Conservation (phyloP, 1,140 invertebrate genomes). For the Drosophila athabasca region DNA sequence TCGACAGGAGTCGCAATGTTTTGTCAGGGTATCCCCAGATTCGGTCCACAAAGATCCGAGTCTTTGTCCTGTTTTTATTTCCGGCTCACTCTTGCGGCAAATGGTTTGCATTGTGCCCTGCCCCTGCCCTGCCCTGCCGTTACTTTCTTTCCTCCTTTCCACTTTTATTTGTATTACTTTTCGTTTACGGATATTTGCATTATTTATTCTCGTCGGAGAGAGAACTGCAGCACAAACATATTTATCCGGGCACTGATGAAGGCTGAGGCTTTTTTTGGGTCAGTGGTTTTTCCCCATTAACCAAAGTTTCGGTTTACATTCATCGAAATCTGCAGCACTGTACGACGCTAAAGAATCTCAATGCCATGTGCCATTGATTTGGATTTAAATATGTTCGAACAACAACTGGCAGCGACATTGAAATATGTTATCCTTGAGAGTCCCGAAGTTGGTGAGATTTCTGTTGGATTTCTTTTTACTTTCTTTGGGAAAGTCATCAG, state of each 20-base stretch:
- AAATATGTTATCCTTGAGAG: conserved; percentile 33
- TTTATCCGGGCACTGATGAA: conserved; percentile 11
- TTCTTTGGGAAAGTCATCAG: conserved; percentile 39
- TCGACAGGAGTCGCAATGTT: too few species aligned
- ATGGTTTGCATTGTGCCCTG: conserved; percentile 50
- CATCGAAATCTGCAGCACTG: conserved; percentile 3
- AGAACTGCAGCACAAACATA: conserved; percentile 31
- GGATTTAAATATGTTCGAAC: background rate
- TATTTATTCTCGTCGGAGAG: conserved; percentile 20
- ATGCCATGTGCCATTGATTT: background rate
- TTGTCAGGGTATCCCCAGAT: too few species aligned
- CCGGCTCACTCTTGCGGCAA: conserved; percentile 48
- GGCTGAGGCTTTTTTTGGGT: background rate
- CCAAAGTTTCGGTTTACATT: conserved; percentile 12
- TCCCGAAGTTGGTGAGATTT: conserved; percentile 26
- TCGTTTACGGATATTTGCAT: conserved; percentile 48
- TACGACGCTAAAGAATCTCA: background rate
- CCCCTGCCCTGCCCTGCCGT: background rate
- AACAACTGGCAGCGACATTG: background rate
- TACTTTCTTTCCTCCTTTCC: too few species aligned
- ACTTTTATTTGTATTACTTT: conserved; percentile 68
- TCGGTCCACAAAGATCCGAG: background rate
- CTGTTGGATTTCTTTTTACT: conserved; percentile 14
- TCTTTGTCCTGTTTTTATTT: conserved; percentile 18
- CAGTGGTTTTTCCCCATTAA: conserved; percentile 6